Base-by-base conservation (phyloP, 1,140 invertebrate genomes). In the Drosophila setifemur region DNA sequence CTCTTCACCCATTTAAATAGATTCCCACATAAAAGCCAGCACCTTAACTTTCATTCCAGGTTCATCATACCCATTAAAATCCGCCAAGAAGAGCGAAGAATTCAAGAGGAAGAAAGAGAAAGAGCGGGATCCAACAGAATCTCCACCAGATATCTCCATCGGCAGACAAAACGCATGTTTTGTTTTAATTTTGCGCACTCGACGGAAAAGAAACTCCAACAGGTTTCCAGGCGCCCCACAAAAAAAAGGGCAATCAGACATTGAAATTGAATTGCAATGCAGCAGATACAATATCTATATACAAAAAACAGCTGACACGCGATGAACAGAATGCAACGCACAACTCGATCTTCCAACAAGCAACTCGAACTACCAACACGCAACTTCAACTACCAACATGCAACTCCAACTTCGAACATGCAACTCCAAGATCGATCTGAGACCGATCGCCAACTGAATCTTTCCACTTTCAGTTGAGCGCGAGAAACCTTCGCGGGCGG, bases 91-190 rank as follows among this genome's bases (percentile, higher is more conserved):
- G 9, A 4, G 12, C 5, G 28, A 33, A 25, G 29, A 40, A 12
- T n/a, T n/a, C n/a, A 57, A 12, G 53, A 25, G 25, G 35, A 39
- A 42, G n/a, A 29, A 12, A 60, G 8, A 21, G 12, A n/a, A 45
- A 33, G 16, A n/a, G 6, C 21, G 28, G 3, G 28, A 39, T 29
- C n/a, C 18, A 29, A 48, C 42, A 72, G 39, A 71, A 61, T 67
- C 52, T 58, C 52, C 47, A n/a, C n/a, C n/a, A n/a, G 55, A 72
- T 77, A 83, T 72, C 73, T 58, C 61, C 52, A 64, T 39, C 5
- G 43, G 42, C 73, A 64, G 55, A 82, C 79, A 83, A 82, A 82
- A 85, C 78, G 78, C 79, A 85, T 83, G 78, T 85, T 83, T 83
- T 83, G 69, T 85, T 71, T 83, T 83, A 78, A 83, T 85, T 85